Conservation (phyloP, 2,113 vertebrate genomes). For the Trogon surrucura region DNA sequence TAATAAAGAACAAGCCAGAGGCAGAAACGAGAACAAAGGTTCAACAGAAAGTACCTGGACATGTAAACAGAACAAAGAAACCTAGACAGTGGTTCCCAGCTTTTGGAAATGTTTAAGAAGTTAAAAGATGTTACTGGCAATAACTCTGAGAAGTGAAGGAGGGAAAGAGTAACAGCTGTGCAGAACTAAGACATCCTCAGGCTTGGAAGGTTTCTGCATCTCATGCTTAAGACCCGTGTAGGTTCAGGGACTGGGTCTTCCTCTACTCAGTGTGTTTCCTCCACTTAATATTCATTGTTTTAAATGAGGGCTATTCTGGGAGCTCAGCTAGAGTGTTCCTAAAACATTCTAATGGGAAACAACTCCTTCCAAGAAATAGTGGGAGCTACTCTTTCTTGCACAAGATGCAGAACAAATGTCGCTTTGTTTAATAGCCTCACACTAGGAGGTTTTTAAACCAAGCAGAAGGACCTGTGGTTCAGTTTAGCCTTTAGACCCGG, state of each 20-base stretch:
- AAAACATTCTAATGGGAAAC: not conserved
- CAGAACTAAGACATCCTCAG: not conserved
- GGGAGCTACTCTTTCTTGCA: not conserved
- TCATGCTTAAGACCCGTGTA: not conserved
- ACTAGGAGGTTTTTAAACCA: not conserved
- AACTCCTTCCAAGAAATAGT: not conserved
- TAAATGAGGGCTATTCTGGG: fast-evolving
- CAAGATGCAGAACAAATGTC: not conserved
- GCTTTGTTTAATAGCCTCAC: not conserved
- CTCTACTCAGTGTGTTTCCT: not conserved
- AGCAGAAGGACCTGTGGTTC: not conserved
- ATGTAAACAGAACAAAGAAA: not conserved
- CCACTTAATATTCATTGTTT: not conserved
- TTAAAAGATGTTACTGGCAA: not conserved
- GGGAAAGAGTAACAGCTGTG: not conserved
- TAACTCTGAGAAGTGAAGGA: not conserved
- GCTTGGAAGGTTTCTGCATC: not conserved
- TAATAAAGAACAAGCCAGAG: not conserved
- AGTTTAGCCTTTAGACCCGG: not conserved
- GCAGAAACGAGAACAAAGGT: not conserved
- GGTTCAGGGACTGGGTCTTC: not conserved
- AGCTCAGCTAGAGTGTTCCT: not conserved
- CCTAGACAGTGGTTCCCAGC: not conserved
- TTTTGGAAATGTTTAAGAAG: not conserved
- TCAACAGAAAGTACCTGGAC: not conserved